These are phyloP conservation scores for Mus caroli DNA, from an alignment of 2,797 vertebrate species.

Conservation along the genomic window DNA sequence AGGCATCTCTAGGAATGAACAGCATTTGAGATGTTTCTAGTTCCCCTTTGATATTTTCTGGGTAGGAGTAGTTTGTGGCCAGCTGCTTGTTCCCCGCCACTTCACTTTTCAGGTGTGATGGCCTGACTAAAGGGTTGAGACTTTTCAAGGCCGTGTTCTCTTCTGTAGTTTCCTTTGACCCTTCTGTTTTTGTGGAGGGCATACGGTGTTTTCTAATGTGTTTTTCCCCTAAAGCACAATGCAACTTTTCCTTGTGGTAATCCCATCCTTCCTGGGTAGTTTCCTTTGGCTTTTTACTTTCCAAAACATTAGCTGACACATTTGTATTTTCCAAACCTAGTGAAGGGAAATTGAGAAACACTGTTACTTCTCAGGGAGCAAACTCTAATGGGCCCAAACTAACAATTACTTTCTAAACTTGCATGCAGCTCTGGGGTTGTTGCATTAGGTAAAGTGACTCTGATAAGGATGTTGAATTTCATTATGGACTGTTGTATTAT, in stretches of 20 bases:
- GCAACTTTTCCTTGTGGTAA: slow-evolving; percentile 86
- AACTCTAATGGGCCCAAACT: background rate
- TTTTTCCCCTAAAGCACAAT: slow-evolving; percentile 78
- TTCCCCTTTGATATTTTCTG: slow-evolving; percentile 48
- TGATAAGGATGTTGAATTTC: background rate
- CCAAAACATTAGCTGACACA: slow-evolving; percentile 84
- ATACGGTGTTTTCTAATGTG: slow-evolving; percentile 65
- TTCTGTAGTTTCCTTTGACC: slow-evolving; percentile 81
- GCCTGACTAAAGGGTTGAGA: slow-evolving; percentile 64
- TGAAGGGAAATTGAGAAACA: slow-evolving; percentile 75
- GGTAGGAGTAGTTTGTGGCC: background rate
- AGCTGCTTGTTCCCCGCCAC: slow-evolving; percentile 51
- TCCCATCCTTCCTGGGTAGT: slow-evolving; percentile 87
- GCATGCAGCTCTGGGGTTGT: background rate
- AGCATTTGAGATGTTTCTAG: slow-evolving; percentile 62
- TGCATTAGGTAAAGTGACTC: slow-evolving; percentile 1
- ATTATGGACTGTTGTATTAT: background rate
- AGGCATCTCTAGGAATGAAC: slow-evolving; percentile 17
- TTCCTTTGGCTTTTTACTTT: slow-evolving; percentile 86
- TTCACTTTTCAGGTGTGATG: slow-evolving; percentile 79
- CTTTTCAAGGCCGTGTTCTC: slow-evolving; percentile 80
- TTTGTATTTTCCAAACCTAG: slow-evolving; percentile 91
- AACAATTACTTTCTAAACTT: slow-evolving; percentile 24
- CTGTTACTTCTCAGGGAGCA: slow-evolving; percentile 57
- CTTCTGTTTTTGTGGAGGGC: slow-evolving; percentile 62